Conservation (phyloP, 2,888 invertebrate species). For the Drosophila pseudotalamancana region DNA sequence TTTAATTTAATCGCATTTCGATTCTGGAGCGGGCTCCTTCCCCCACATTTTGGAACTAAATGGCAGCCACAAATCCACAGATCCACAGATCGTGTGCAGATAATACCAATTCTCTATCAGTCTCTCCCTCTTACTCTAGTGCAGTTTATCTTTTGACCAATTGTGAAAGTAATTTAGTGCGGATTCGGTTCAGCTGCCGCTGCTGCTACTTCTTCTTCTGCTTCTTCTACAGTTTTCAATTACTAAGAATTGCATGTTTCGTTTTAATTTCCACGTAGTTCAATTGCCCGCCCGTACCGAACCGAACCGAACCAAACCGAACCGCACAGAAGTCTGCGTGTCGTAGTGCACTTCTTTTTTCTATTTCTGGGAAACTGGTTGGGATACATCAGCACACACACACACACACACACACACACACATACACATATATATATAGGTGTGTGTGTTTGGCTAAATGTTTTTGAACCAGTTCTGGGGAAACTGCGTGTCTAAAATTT, state of each 20-base stretch:
- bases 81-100: slow-evolving; percentile 64
- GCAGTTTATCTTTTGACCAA: slow-evolving; percentile 70
- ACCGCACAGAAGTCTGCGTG: slow-evolving; percentile 40
- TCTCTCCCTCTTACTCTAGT: neutral
- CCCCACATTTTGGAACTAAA: slow-evolving; percentile 39
- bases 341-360: slow-evolving; percentile 62
- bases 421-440: neutral
- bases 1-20: slow-evolving; percentile 60
- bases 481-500: slow-evolving; percentile 79
- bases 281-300: slow-evolving; percentile 39
- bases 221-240: slow-evolving; percentile 63
- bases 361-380: slow-evolving; percentile 66
- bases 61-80: slow-evolving; percentile 43
- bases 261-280: slow-evolving; percentile 71
- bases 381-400: slow-evolving; percentile 3
- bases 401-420: neutral
- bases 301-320: slow-evolving; percentile 6
- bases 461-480: slow-evolving; percentile 75
- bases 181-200: slow-evolving; percentile 34
- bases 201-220: slow-evolving; percentile 1
- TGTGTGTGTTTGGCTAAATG: slow-evolving; percentile 58
- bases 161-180: slow-evolving; percentile 79
- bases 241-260: slow-evolving; percentile 78
- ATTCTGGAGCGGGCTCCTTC: slow-evolving; percentile 40
- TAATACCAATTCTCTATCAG: slow-evolving; percentile 30